Evolutionary conservation across 2,797 vertebrate species (phyloP).

Genomic region (Alauda arvensis): DNA sequence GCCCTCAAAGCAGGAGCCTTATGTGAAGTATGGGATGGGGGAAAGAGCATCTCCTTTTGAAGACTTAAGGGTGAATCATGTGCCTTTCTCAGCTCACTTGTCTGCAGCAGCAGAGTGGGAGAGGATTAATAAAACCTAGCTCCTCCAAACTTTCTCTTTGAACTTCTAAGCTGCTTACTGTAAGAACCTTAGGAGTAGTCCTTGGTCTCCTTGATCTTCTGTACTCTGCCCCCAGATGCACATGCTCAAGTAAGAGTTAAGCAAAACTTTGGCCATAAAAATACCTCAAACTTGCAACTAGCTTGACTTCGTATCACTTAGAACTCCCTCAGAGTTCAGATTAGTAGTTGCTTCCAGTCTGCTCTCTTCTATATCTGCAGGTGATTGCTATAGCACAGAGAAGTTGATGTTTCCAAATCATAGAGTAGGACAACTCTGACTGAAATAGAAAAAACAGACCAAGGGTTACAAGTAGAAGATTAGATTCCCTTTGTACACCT

Average conservation of each 20-base stretch:
- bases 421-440: not conserved
- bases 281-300: not conserved
- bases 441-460: not conserved
- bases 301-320: not conserved
- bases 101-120: conserved; percentile 3
- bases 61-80: not conserved
- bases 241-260: not conserved
- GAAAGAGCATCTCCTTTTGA: not conserved
- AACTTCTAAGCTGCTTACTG: conserved; percentile 52
- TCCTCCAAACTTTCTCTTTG: conserved; percentile 32
- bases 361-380: not conserved
- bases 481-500: not conserved
- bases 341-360: not conserved
- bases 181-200: conserved; percentile 26
- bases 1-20: not conserved
- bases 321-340: not conserved
- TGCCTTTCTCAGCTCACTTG: not conserved
- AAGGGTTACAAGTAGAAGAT: not conserved
- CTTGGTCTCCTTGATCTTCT: conserved; percentile 27
- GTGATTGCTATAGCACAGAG: not conserved
- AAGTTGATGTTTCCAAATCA: not conserved
- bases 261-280: not conserved
- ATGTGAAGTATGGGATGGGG: not conserved
- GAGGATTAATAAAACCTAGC: conserved; percentile 16
- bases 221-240: not conserved